Percentiles rank a stretch among this genome's conserved stretches.
Conservation (phyloP, 2,113 vertebrate species). For the Calcarius ornatus region DNA sequence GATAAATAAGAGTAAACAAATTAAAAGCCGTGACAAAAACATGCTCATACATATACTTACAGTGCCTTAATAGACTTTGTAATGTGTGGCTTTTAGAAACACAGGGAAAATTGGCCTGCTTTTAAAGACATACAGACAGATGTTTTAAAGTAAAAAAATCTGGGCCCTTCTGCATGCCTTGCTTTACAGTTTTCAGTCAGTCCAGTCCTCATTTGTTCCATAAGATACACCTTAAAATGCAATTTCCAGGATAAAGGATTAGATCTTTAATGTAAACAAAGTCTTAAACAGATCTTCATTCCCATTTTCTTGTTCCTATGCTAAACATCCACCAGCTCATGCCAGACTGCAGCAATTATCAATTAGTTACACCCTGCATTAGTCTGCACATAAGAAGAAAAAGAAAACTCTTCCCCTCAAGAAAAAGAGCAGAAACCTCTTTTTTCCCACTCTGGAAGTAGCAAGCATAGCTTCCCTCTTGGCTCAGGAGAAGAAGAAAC, state of each 20-base stretch:
- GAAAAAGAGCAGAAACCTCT: rapidly evolving
- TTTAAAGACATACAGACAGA: background rate
- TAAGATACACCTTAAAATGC: background rate
- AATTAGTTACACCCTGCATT: background rate
- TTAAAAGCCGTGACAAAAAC: background rate
- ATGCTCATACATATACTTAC: background rate
- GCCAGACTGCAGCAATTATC: background rate
- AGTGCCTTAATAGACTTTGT: background rate
- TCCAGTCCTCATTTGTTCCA: background rate
- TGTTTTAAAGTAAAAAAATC: background rate
- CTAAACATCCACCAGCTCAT: background rate
- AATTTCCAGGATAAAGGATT: background rate
- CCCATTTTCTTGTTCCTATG: background rate
- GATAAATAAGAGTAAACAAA: slow-evolving; percentile 14
- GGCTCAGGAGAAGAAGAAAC: background rate
- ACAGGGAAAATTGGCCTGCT: background rate
- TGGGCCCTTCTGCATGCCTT: background rate
- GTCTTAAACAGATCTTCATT: background rate
- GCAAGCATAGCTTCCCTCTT: background rate
- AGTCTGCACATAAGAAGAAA: background rate
- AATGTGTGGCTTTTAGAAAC: background rate
- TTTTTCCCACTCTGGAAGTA: background rate
- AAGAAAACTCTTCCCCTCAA: background rate
- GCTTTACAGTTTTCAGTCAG: background rate
- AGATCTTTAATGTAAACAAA: background rate